A percentile compares a stretch with the other conserved stretches of the same genome.
Conservation (phyloP, 2,888 invertebrate species). For the Drosophila yooni region DNA sequence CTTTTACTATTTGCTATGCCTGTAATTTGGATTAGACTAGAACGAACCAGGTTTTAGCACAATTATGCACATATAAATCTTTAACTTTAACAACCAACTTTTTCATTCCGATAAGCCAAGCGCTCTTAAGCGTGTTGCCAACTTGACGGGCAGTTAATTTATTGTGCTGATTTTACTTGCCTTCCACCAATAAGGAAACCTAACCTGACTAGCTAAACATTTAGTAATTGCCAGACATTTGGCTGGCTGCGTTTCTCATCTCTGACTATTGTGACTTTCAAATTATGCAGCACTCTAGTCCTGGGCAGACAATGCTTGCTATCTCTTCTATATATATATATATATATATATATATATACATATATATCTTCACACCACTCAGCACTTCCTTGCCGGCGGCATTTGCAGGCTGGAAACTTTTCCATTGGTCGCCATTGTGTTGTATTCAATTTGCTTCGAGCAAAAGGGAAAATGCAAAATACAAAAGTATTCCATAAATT, state of each 20-base stretch:
- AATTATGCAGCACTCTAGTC: conserved; percentile 37
- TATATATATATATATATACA: not conserved
- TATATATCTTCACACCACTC: conserved; percentile 24
- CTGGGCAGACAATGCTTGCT: conserved; percentile 33
- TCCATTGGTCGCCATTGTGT: conserved; percentile 59
- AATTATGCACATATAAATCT: not conserved
- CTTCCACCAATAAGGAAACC: not conserved
- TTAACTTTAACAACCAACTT: not conserved
- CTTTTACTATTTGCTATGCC: not conserved
- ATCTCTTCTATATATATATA: conserved; percentile 2
- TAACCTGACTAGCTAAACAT: conserved; percentile 8
- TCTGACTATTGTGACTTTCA: conserved; percentile 30
- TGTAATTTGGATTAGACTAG: not conserved
- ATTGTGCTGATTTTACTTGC: conserved; percentile 33
- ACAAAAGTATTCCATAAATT: conserved; percentile 76
- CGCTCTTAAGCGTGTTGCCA: not conserved
- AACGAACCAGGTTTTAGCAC: not conserved
- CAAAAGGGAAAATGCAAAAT: conserved; percentile 40
- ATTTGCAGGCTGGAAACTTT: conserved; percentile 23
- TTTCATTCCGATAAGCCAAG: not conserved
- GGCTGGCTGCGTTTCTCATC: conserved; percentile 3
- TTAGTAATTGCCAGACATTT: conserved; percentile 29
- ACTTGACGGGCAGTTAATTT: conserved; percentile 15
- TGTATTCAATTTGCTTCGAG: conserved; percentile 75
- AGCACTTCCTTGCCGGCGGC: conserved; percentile 39